Conservation (phyloP, 2,797 vertebrate species). For the Microchirus variegatus region DNA sequence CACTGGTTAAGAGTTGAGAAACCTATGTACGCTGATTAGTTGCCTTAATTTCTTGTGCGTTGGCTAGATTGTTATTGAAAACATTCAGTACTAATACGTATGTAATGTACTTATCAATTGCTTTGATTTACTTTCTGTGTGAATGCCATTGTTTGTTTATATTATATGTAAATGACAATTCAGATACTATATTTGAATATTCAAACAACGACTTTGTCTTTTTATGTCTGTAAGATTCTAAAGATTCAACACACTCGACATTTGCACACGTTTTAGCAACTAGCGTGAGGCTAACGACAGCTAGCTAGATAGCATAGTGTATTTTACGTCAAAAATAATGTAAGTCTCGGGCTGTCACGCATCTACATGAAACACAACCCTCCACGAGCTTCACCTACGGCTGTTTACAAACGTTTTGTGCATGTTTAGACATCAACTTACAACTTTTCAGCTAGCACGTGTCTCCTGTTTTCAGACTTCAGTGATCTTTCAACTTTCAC, state of each 20-base stretch:
- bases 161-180: no score
- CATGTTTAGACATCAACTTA: constrained; percentile 14
- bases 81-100: no score
- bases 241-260: not conserved
- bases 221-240: no score
- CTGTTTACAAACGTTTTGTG: not conserved
- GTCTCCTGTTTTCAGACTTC: constrained; percentile 50
- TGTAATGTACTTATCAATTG: no score
- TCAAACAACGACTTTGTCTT: no score
- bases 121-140: no score
- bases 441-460: constrained; percentile 57
- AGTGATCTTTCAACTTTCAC: constrained; percentile 68
- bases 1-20: no score
- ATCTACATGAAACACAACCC: not conserved
- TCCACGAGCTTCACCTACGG: not conserved
- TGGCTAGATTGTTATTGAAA: no score
- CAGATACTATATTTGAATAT: no score
- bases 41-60: no score
- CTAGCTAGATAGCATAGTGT: constrained; percentile 14
- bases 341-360: not conserved
- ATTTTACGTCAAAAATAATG: not conserved
- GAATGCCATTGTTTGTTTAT: no score
- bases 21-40: no score
- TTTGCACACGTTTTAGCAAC: not conserved
- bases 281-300: constrained; percentile 18